Percentiles rank a stretch among this genome's conserved stretches.
Evolutionary conservation across 2,888 invertebrate species (phyloP).

Genomic region (Conomelus anceps): DNA sequence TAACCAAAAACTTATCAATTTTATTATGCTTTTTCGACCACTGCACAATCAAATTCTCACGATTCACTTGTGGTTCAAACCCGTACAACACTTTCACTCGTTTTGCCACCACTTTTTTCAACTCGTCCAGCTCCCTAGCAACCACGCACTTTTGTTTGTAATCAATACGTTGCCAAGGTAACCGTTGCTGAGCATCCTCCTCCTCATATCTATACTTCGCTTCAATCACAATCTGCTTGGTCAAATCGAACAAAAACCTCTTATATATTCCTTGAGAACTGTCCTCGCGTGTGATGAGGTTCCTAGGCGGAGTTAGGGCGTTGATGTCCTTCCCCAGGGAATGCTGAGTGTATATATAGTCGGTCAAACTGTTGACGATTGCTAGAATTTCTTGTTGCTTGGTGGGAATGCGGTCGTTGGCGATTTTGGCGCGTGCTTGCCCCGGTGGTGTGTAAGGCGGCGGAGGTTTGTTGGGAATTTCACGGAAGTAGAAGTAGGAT

Average conservation of each 20-base stretch:
- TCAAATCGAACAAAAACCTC: conserved; percentile 55
- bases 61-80: conserved; percentile 46
- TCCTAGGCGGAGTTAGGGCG: conserved; percentile 39
- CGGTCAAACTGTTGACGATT: conserved; percentile 45
- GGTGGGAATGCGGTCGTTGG: conserved; percentile 40
- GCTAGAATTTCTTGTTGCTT: conserved; percentile 45
- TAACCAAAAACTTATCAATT: conserved; percentile 63
- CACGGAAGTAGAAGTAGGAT: conserved; percentile 52
- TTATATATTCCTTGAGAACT: conserved; percentile 43
- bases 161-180: conserved; percentile 48
- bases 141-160: conserved; percentile 19
- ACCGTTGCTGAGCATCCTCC: conserved; percentile 43
- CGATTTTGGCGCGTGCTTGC: conserved; percentile 21
- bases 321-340: conserved; percentile 39
- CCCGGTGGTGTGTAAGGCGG: conserved; percentile 65
- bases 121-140: conserved; percentile 44
- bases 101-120: conserved; percentile 46
- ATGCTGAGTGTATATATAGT: conserved; percentile 45
- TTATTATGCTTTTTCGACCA: conserved; percentile 62
- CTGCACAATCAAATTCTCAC: conserved; percentile 52
- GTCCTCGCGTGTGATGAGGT: conserved; percentile 24
- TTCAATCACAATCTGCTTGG: conserved; percentile 51
- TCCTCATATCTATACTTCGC: conserved; percentile 26
- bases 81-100: conserved; percentile 50
- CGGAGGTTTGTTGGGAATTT: conserved; percentile 68